Evolutionary conservation across 2,888 invertebrate genomes (phyloP).

Genomic region (Hermodice carunculata): DNA sequence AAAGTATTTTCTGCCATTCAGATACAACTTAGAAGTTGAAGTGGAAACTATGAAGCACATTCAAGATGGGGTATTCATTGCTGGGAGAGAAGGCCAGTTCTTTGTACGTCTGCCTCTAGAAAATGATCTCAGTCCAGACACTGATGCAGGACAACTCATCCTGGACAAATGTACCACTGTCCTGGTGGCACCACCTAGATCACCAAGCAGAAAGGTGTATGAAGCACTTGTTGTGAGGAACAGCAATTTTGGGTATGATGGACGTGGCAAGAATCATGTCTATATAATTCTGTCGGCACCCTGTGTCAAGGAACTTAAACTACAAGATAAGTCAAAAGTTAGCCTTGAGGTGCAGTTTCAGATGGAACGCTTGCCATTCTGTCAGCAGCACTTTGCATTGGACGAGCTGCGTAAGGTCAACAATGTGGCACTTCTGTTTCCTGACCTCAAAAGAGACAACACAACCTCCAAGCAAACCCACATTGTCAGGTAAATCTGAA

Average conservation of each 20-base stretch:
- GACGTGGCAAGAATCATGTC: constrained; percentile 6
- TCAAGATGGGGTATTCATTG: background rate
- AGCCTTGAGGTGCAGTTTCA: background rate
- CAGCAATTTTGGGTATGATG: constrained; percentile 4
- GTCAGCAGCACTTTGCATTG: background rate
- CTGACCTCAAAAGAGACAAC: background rate
- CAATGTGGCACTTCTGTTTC: constrained; percentile 1
- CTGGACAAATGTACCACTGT: background rate
- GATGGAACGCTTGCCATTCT: constrained; percentile 9
- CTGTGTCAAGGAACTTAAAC: background rate
- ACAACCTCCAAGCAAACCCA: no score
- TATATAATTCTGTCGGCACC: no score
- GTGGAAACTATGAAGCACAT: background rate
- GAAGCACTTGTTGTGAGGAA: constrained; percentile 11
- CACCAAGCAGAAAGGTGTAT: background rate
- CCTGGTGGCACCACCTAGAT: background rate
- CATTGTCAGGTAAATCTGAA: no score
- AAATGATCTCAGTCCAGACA: constrained; percentile 1
- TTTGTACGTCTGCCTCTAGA: constrained; percentile 7
- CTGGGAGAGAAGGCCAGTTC: background rate
- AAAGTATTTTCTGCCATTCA: background rate
- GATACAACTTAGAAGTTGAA: constrained; percentile 5
- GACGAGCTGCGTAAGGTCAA: background rate
- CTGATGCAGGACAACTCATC: constrained; percentile 14
- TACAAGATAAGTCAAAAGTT: background rate